Conservation (phyloP, 2,888 invertebrate genomes). For the Byasa hedistus region DNA sequence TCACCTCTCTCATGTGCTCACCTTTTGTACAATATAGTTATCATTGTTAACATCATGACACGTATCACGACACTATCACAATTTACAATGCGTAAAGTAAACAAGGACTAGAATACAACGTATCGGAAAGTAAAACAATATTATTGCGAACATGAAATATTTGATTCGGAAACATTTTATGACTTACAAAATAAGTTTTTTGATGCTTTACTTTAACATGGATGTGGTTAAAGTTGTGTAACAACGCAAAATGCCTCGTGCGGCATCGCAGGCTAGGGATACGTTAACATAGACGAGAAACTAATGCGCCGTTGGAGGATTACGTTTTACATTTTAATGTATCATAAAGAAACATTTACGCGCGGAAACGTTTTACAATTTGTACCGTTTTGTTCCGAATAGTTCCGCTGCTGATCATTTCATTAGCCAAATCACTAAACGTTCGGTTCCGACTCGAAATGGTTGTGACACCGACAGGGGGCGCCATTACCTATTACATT, state of each 20-base stretch:
- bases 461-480: conserved; percentile 70
- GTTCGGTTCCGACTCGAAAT: conserved; percentile 48
- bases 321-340: conserved; percentile 28
- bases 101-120: conserved; percentile 74
- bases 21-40: conserved; percentile 32
- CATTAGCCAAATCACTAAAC: conserved; percentile 26
- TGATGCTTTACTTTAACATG: too few species aligned
- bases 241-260: conserved; percentile 70
- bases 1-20: conserved; percentile 43
- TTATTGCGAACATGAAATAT: too few species aligned
- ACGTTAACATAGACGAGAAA: conserved; percentile 56
- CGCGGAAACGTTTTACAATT: background rate
- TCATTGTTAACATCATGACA: conserved; percentile 16
- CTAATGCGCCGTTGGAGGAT: conserved; percentile 62
- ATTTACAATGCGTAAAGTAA: conserved; percentile 39
- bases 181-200: too few species aligned
- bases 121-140: conserved; percentile 51
- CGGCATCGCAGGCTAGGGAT: conserved; percentile 69
- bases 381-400: background rate
- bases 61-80: conserved; percentile 44
- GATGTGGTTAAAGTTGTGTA: too few species aligned
- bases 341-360: background rate
- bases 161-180: too few species aligned
- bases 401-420: conserved; percentile 18
- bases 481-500: conserved; percentile 68